Evolutionary conservation across 2,888 invertebrate genomes (phyloP), one percentile per base, ranked within the genome.

Genomic region (Mystacides longicornis): DNA sequence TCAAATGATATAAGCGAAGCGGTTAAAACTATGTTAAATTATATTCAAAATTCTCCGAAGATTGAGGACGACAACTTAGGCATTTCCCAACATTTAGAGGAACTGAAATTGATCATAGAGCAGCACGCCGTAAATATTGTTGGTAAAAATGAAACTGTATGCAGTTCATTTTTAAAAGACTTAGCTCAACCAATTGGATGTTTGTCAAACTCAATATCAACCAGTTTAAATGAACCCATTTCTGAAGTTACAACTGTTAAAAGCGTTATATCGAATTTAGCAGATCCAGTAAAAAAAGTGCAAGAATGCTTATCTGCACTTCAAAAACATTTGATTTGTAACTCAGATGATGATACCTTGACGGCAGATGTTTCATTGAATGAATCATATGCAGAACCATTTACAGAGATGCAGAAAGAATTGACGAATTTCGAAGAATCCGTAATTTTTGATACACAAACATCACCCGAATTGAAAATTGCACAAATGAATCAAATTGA

Each of bases 391-490:
- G 70, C 72, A 11, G 67, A 72, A 60, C 70, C 68, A 18, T 66
- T 74, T 62, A 65, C 68, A 19, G 71, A 72, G 60, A 68, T 72
- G 16, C 69, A 74, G 54, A 70, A 71, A 65, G 71, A 71, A 59
- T 68, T 74, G 7, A 64, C 69, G 14, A 59, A 64, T 37, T 64
- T 65, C 27, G 64, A 66, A 37, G 65, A 72, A 49, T 65, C 71
- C 9, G 64, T 69, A 60, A 62, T 63, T 1, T 67, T 68, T 37
- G 64, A 65, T 27, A 51, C 61, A 19, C 49, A 58, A 2, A 57
- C 53, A 18, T 23, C 55, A n/a, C 64, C 67, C 52, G 64, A 64
- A 47, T 66, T 70, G 57, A 68, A 72, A 46, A 65, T 70, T 45
- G 63, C 66, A 22, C 58, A 74, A 37, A 67, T 72, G 23, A 65